Conservation (phyloP, 2,113 vertebrate genomes). For the Phoxinus phoxinus region DNA sequence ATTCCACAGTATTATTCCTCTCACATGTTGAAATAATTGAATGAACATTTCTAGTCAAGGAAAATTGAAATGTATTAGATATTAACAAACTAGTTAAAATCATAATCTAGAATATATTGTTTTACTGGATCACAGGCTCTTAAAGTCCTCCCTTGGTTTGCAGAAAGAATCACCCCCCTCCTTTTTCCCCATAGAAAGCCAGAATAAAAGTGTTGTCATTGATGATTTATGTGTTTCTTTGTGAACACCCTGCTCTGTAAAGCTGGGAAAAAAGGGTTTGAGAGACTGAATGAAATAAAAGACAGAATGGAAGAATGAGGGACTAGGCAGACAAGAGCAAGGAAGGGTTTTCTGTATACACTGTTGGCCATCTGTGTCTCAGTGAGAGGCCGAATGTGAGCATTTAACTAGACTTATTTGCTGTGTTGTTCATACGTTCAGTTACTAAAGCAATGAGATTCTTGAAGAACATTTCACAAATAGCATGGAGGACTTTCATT, state of each 20-base stretch:
- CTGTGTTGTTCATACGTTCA: conserved; percentile 23
- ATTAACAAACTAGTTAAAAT: neutral
- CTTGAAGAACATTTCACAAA: conserved; percentile 39
- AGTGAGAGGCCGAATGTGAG: neutral
- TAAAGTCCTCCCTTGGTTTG: neutral
- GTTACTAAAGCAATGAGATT: conserved; percentile 31
- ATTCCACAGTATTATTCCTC: neutral
- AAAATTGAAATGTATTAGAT: neutral
- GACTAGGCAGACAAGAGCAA: conserved; percentile 17
- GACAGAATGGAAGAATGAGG: neutral
- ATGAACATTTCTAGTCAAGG: neutral
- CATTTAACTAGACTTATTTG: conserved; percentile 34
- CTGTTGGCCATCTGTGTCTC: conserved; percentile 21
- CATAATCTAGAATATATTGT: neutral
- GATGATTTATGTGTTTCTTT: conserved; percentile 45
- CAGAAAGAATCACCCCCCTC: neutral
- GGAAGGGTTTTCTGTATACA: conserved; percentile 34
- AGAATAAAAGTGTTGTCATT: conserved; percentile 21
- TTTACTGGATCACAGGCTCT: neutral
- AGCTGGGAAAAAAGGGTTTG: neutral
- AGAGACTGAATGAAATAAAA: conserved; percentile 1
- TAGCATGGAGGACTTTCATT: conserved; percentile 9
- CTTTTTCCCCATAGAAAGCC: neutral
- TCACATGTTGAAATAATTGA: neutral
- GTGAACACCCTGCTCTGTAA: conserved; percentile 30